Evolutionary conservation across 2,888 invertebrate genomes (phyloP), one percentile per base, ranked within the genome.

Genomic region (Cerceris ruficornis): DNA sequence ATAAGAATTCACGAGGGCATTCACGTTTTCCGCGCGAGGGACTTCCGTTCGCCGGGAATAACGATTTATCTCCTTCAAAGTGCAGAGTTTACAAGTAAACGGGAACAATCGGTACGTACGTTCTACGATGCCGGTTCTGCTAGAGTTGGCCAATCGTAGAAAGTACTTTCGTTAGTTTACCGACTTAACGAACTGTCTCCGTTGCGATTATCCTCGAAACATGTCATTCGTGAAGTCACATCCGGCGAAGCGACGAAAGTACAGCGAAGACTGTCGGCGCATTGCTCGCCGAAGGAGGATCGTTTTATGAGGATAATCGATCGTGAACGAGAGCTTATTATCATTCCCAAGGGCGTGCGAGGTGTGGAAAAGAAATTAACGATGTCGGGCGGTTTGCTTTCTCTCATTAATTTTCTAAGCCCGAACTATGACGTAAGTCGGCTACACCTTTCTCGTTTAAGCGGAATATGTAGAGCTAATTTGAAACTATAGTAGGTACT

Each of bases 361-460:
- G 41, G 7, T 62, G 49, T 14, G 49, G 41, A 14, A 66, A 64
- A 62, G 58, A 62, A 73, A 67, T 66, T 55, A 65, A 9, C 15
- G 41, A 11, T 7, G 41, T 46, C 15, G 50, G 62, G 60, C 49
- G 50, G 54, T 54, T 62, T 9, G 62, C 72, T 76, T 76, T 76
- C 76, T 68, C 73, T 76, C 52, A 73, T 76, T 73, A 76, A 73
- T 76, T 73, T 66, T 71, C 75, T 66, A 71, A 9, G 55, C 65
- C 17, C 43, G 65, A 61, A 50, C 66, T 55, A 42, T 75, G 66
- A 61, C 75, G 75, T 50, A 71, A 75, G 28, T 42, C 17, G 39
- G 41, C 28, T 46, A 41, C 70, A 65, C 70, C 54, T 65, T 52
- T 58, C 62, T 15, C 41, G 39, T 13, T 7, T 0, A 7, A 41